Percentiles rank a stretch among this genome's conserved stretches.
Conservation (phyloP, 2,888 invertebrate species). For the Chaetogeoica ovagalla region DNA sequence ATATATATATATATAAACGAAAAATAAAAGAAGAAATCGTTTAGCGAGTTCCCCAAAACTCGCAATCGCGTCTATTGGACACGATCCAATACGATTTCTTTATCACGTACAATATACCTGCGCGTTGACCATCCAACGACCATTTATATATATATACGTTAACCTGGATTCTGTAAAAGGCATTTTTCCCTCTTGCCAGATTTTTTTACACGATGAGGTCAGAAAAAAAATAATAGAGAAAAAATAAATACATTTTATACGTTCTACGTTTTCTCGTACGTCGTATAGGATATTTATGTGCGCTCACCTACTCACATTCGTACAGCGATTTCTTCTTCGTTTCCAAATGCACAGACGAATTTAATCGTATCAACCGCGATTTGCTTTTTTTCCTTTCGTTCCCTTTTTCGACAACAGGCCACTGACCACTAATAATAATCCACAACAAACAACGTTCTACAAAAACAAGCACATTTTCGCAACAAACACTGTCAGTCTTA, state of each 20-base stretch:
- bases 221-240: too few relatives aligned
- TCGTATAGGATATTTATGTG: neutral
- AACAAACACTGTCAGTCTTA: too few relatives aligned
- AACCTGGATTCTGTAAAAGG: constrained; percentile 32
- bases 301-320: neutral
- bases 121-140: constrained; percentile 41
- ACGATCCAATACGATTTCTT: constrained; percentile 46
- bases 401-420: too few relatives aligned
- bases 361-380: neutral
- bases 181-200: constrained; percentile 27
- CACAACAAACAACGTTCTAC: too few relatives aligned
- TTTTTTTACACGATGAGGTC: neutral
- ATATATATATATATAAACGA: constrained; percentile 8
- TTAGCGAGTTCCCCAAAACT: constrained; percentile 42
- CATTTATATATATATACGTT: too few relatives aligned
- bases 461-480: too few relatives aligned
- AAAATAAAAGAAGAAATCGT: constrained; percentile 41
- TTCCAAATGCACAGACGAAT: neutral
- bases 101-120: constrained; percentile 49
- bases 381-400: neutral
- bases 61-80: constrained; percentile 42
- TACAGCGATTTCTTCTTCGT: neutral
- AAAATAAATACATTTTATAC: constrained; percentile 1
- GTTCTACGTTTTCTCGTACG: neutral
- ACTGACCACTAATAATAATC: too few relatives aligned